Percentiles rank a stretch among this genome's conserved stretches.
phyloP scores from a whole-genome alignment of 2,888 invertebrate species.

The Caenorhabditis sulstoni region DNA sequence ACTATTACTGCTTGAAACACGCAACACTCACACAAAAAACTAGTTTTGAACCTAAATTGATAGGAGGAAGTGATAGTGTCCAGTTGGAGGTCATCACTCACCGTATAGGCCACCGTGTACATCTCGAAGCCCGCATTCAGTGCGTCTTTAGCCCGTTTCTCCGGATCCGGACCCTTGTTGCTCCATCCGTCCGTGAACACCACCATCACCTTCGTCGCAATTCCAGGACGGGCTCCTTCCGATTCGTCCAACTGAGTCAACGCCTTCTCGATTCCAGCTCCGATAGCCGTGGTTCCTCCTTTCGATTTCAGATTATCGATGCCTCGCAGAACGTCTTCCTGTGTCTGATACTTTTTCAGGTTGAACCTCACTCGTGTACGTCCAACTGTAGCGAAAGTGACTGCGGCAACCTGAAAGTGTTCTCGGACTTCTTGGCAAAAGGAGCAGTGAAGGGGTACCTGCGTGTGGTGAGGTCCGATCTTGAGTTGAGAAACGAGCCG shows the following conservation, averaged over 20 bases:
- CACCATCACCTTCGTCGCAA: slow-evolving; percentile 79
- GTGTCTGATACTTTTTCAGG: slow-evolving; percentile 71
- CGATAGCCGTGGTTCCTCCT: slow-evolving; percentile 79
- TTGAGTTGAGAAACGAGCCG: slow-evolving; percentile 72
- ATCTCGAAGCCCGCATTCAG: slow-evolving; percentile 73
- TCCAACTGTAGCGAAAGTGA: slow-evolving; percentile 77
- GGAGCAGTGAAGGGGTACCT: slow-evolving; percentile 57
- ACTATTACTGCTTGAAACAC: slow-evolving; percentile 11
- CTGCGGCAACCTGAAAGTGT: slow-evolving; percentile 70
- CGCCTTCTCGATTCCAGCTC: slow-evolving; percentile 75
- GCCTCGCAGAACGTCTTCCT: slow-evolving; percentile 71
- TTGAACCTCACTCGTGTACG: slow-evolving; percentile 77
- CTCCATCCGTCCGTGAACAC: slow-evolving; percentile 80
- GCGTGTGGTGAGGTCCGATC: slow-evolving; percentile 76
- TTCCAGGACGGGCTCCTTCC: slow-evolving; percentile 77
- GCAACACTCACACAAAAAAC: slow-evolving; percentile 15
- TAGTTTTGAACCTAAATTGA: slow-evolving; percentile 15
- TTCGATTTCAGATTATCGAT: slow-evolving; percentile 70
- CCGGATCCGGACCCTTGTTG: slow-evolving; percentile 78
- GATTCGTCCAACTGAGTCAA: slow-evolving; percentile 73
- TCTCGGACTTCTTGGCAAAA: too few species aligned
- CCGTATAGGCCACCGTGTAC: slow-evolving; percentile 74
- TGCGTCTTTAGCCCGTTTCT: slow-evolving; percentile 68
- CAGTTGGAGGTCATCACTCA: slow-evolving; percentile 29
- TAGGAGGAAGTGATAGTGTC: slow-evolving; percentile 11